Evolutionary conservation across 2,797 vertebrate genomes (phyloP).

Genomic region (Vultur gryphus): DNA sequence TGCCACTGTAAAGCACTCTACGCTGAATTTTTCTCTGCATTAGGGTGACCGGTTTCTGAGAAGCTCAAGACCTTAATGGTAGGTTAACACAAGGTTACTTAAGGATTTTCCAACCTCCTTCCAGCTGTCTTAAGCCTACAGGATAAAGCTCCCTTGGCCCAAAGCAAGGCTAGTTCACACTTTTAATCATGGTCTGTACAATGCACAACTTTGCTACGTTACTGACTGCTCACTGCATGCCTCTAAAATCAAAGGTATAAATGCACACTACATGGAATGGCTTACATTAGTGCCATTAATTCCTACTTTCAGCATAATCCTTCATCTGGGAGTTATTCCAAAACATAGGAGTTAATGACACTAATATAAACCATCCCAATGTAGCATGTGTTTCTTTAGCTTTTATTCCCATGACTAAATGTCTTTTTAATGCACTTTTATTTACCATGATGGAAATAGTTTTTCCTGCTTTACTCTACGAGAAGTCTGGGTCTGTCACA

Average conservation of each 20-base stretch:
- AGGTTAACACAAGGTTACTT: background rate
- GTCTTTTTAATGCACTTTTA: conserved; percentile 71
- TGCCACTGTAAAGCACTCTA: too few species aligned
- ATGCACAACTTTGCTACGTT: background rate
- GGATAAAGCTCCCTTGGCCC: background rate
- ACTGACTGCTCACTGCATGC: conserved; percentile 21
- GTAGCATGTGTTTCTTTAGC: conserved; percentile 67
- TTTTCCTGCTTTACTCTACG: conserved; percentile 48
- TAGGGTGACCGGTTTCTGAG: background rate
- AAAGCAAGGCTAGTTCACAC: background rate
- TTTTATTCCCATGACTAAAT: conserved; percentile 75
- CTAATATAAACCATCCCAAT: conserved; percentile 73
- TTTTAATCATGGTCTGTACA: conserved; percentile 3
- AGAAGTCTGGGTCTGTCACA: conserved; percentile 20
- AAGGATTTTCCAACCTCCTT: conserved; percentile 21
- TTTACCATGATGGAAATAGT: conserved; percentile 61
- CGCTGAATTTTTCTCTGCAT: background rate
- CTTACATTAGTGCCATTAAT: conserved; percentile 77
- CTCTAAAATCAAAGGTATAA: conserved; percentile 47
- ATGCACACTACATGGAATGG: conserved; percentile 40
- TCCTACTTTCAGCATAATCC: conserved; percentile 73
- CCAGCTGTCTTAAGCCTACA: background rate
- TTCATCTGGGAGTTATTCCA: conserved; percentile 77
- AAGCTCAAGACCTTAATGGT: background rate
- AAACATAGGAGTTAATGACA: conserved; percentile 75